phyloP scores from a whole-genome alignment of 1,140 invertebrate species.

The Orius insidiosus region DNA sequence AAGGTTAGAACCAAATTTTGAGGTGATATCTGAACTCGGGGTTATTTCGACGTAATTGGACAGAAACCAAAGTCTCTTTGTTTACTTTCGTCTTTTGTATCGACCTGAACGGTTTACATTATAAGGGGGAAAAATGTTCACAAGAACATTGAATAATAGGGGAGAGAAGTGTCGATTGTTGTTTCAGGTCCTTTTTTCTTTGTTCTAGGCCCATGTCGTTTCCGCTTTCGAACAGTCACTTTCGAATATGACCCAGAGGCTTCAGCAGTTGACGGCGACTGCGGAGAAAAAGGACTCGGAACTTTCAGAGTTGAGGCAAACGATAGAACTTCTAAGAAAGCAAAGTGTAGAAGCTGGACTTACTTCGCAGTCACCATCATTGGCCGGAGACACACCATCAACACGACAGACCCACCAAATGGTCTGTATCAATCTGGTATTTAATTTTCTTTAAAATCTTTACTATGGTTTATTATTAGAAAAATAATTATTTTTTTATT shows the following conservation, averaged over 20 bases:
- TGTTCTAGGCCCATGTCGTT: conserved; percentile 87
- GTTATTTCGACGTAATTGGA: not conserved
- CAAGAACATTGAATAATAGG: not conserved
- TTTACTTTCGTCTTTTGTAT: not conserved
- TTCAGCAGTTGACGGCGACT: conserved; percentile 80
- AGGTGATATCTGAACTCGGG: too few species aligned
- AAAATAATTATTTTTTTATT: conserved; percentile 1
- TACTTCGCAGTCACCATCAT: conserved; percentile 20
- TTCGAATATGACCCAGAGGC: conserved; percentile 88
- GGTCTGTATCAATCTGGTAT: conserved; percentile 6
- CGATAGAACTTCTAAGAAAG: conserved; percentile 77
- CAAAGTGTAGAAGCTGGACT: conserved; percentile 77
- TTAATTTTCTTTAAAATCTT: too few species aligned
- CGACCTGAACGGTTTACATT: not conserved
- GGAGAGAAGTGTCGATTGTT: conserved; percentile 12
- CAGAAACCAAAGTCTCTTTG: not conserved
- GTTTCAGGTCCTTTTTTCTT: conserved; percentile 23
- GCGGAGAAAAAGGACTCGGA: conserved; percentile 93
- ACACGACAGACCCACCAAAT: conserved; percentile 20
- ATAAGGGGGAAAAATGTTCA: not conserved
- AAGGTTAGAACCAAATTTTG: too few species aligned
- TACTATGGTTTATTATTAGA: too few species aligned
- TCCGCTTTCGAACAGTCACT: conserved; percentile 93
- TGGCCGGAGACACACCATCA: conserved; percentile 28
- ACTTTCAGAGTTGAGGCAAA: conserved; percentile 70